A percentile compares a stretch with the other conserved stretches of the same genome.
phyloP scores from a whole-genome alignment of 2,113 vertebrate species.

The Chamaea fasciata region DNA sequence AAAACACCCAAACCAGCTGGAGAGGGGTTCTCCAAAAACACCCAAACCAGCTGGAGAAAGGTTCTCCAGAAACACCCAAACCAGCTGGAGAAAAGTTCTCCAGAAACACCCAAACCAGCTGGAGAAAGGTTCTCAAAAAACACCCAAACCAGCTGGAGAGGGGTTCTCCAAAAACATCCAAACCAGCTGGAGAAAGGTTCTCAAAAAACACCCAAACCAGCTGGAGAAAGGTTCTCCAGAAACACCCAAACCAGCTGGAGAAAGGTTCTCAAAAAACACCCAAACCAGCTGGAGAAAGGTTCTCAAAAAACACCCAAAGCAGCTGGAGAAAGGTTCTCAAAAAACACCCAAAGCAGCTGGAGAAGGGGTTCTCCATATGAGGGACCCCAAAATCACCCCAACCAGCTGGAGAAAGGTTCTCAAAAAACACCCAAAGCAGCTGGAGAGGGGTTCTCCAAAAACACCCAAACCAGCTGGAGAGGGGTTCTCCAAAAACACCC shows the following conservation, averaged over 20 bases:
- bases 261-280: not conserved
- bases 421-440: too few relatives aligned
- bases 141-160: not conserved
- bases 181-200: not conserved
- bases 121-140: not conserved
- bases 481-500: too few relatives aligned
- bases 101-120: too few relatives aligned
- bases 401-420: not conserved
- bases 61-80: not conserved
- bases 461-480: too few relatives aligned
- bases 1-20: too few relatives aligned
- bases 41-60: not conserved
- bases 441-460: not conserved
- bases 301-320: not conserved
- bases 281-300: not conserved
- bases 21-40: not conserved
- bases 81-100: not conserved
- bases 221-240: not conserved
- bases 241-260: too few relatives aligned
- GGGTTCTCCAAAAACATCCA: not conserved
- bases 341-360: not conserved
- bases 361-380: rapidly evolving
- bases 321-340: too few relatives aligned
- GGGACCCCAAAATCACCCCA: too few relatives aligned
- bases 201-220: not conserved